Base-by-base conservation (phyloP, 1,140 invertebrate genomes). In the Arctopsyche grandis region DNA sequence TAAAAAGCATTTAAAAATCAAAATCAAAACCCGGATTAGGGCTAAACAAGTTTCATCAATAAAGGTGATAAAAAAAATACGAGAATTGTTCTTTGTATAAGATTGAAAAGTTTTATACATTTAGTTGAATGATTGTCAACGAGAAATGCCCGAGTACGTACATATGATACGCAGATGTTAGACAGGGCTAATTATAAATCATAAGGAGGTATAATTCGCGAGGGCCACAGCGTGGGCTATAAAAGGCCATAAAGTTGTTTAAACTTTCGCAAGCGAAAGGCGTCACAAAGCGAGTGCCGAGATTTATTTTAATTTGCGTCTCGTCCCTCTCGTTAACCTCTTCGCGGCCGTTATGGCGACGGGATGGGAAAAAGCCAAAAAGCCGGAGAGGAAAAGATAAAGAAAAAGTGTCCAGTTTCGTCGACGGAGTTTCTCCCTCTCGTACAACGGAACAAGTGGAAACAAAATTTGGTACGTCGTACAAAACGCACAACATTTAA, bases 221-320 rank as follows among this genome's bases (percentile, higher is more conserved):
- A 21, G 58, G 56, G 60, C 26, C 73, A 48, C 63, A 80, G 75
- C 78, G 29, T 43, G 24, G 46, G 43, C 29, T 69, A 48, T 58
- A 79, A 79, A 79, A 26, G 69, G 44, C 22, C 48, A 46, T 74
- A 56, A 74, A 77, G 74, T 73, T 73, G 60, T 52, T 74, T 69
- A 71, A 80, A 80, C 69, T 78, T 79, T 80, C 43, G 19, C 60
- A 52, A 69, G 60, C 60, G 77, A 75, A 77, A 52, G 69, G 29
- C 75, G 52, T 71, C 66, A 80, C 75, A 77, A 80, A 77, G 75
- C 46, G 60, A 10, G 75, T 3, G 5, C 14, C 26, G 69, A 80
- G 66, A 80, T 77, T 80, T 80, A 80, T 80, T 80, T 76, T 80
- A 79, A 80, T 80, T 80, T 71, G 48, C 48, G 48, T 16, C 16